Evolutionary conservation across 2,113 vertebrate species (phyloP), one percentile per base, ranked within the genome.

Genomic region (Syngnathus scovelli): DNA sequence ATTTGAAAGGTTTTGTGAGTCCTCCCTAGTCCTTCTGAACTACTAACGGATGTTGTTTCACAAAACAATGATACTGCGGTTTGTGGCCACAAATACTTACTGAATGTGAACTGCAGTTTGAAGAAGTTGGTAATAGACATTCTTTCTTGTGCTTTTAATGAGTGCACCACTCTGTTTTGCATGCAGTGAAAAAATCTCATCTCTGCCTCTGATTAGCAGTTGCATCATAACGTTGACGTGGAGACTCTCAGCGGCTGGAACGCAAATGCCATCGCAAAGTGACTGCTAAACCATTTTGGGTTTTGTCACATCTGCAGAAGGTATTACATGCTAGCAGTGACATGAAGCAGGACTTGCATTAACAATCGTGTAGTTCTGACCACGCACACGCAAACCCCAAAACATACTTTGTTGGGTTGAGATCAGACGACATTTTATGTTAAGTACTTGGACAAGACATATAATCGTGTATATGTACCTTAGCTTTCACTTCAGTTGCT

Each of bases 261-360:
- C 33, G 69, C 68, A 69, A 80, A 72, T 78, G 77, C 74, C 78
- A 80, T 67, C 77, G 74, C 67, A 78, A 51, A 68, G 68, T 48
- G 72, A 75, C 51, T 74, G 66, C 64, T 19, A 37, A 62, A 76
- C 68, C 44, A 18, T 27, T 33, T 58, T 44, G 33, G 76, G 61
- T 81, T 81, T 76, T 77, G 75, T 83, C 70, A 80, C 84, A 85
- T 87, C 83, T 85, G 83, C 63, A 66, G 19, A 80, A 72, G 68
- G 66, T 48, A 81, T 82, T 61, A 61, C 19, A 78, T 62, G 61
- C 6, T 16, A 7, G 63, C 2, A n/a, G 61, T 70, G 66, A 75
- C 64, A 82, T 73, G 62, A 80, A 76, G 52, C 68, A 72, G 59
- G 59, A 67, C 74, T 60, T 66, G 18, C 41, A 9, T 43, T 43